Base-by-base conservation (phyloP, 2,888 invertebrate species). In the Cataglyphis cursor region DNA sequence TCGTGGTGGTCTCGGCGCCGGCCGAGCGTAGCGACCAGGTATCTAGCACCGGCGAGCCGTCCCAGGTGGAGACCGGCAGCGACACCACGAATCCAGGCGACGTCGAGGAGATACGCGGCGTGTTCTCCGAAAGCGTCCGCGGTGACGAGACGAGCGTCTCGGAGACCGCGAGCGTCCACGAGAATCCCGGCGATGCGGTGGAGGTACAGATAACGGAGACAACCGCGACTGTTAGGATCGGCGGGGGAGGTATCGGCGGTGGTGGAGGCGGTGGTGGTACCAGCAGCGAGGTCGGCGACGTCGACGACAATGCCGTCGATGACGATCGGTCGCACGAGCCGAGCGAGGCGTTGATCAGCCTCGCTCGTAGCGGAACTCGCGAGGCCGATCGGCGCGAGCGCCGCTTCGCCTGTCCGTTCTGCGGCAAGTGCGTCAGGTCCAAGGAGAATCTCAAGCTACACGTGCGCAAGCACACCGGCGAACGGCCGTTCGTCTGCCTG, bases 371-470 rank as follows among this genome's bases (percentile, higher is more conserved):
- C 76, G 87, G 89, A 83, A 81, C 91, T 70, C 91, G 93, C 86
- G 93, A 93, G 35, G 91, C 90, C 28, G 94, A 94, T 73, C 87
- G 94, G 51, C 92, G 94, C 66, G 95, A 95, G 73, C 91, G 95
- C 51, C 96, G 97, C 82, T 98, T 98, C 94, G 98, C 98, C 44
- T 98, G 98, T 93, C 98, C 98, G 0, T 98, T 98, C 94, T 98
- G 98, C 94, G 98, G 98, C 70, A 98, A 98, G 94, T 98, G 98
- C 94, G 98, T 98, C 57, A 96, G 98, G 81, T 98, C 98, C 66
- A 98, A 98, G 95, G 98, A 98, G 95, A 98, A 98, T 94, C 96
- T 98, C 75, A 98, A 98, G 95, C 95, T 98, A 89, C 98, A 98
- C 95, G 98, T 98, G 28, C 96, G 98, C 82, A 98, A 98, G 93